A percentile compares a stretch with the other conserved stretches of the same genome.
Conservation (phyloP, 2,797 vertebrate species). For the Phataginus tetradactyla region DNA sequence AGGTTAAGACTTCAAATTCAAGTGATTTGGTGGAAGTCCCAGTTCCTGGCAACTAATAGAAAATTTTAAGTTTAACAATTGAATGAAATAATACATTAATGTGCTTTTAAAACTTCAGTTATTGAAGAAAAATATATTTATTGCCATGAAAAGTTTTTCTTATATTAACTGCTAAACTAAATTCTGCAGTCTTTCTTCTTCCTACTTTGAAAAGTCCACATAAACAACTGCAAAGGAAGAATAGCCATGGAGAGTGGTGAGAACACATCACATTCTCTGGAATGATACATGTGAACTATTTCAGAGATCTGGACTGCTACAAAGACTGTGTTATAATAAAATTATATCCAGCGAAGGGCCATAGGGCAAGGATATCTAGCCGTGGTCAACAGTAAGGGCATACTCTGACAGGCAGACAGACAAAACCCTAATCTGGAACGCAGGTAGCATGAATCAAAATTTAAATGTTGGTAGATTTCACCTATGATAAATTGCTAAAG, state of each 20-base stretch:
- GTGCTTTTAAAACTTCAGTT: neutral
- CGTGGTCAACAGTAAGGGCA: neutral
- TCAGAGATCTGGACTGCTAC: neutral
- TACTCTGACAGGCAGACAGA: neutral
- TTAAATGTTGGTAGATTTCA: constrained; percentile 38
- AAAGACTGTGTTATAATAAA: neutral
- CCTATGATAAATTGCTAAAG: neutral
- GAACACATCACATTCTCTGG: neutral
- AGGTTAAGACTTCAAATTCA: neutral
- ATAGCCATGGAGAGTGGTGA: neutral
- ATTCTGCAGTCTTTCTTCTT: neutral
- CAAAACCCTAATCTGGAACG: neutral
- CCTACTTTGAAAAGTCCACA: neutral
- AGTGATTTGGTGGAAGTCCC: neutral
- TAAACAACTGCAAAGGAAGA: neutral
- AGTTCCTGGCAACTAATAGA: neutral
- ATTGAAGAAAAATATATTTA: neutral
- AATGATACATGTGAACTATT: neutral
- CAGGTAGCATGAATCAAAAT: constrained; percentile 21
- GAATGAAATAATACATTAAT: neutral
- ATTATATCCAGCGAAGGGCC: neutral
- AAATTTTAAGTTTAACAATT: neutral
- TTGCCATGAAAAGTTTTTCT: neutral
- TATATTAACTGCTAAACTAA: neutral
- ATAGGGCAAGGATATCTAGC: neutral